Evolutionary conservation across 2,888 invertebrate species (phyloP), one percentile per base, ranked within the genome.

Genomic region (Epinotia nisella): DNA sequence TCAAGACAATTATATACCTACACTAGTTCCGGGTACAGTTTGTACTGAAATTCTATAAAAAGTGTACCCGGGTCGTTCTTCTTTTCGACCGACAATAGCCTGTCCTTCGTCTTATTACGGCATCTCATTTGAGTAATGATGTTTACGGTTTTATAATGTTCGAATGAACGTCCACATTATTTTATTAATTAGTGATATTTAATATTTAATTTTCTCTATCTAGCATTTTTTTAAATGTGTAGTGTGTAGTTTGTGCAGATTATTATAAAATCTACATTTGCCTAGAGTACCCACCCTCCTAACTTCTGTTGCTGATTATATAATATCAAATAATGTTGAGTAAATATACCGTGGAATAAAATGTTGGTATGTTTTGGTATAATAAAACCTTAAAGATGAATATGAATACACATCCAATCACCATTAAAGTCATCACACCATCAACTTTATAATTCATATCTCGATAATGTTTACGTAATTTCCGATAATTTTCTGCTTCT

Each of bases 391-490:
- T 49, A 55, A 45, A 55, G 17, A 39, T 29, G 35, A 70, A 58
- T 70, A 45, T 19, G 45, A 55, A 70, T 9, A 70, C 45, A 62
- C 64, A 58, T 45, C 61, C 60, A 69, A 53, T 53, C 71, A 55
- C 53, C 66, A 66, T 71, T 53, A 45, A 71, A 29, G 60, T 66
- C 71, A 67, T 55, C 71, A 66, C 66, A 41, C 45, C 15, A 61
- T 45, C 45, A 71, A 61, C 35, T 53, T 71, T 53, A 53, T 60
- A 60, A 67, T 71, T 61, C 29, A 67, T 35, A 21, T 53, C 19
- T 53, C 60, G 45, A 55, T 60, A 61, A 72, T 39, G 65, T 75
- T 75, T 66, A 75, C 68, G 72, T 60, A 60, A 61, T 75, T 75
- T 39, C 15, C 49, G 59, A 72, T 58, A 55, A 72, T 41, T 49